A percentile compares a stretch with the other conserved stretches of the same genome.
phyloP scores from a whole-genome alignment of 2,797 vertebrate species.

The Holocentrus rufus region DNA sequence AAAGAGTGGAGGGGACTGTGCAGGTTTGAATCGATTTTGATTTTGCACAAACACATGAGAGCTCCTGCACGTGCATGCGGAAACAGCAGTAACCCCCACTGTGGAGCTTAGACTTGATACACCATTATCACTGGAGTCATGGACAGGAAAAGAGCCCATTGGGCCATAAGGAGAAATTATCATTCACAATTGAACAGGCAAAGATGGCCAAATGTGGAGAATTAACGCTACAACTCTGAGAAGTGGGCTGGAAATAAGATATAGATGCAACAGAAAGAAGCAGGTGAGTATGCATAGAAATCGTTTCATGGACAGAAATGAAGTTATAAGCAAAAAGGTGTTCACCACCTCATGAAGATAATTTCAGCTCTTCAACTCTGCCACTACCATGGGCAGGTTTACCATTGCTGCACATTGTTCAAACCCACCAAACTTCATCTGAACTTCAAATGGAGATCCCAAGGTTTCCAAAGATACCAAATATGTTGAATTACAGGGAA shows the following conservation, averaged over 20 bases:
- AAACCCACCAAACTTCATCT: too few relatives aligned
- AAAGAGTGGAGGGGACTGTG: conserved; percentile 42
- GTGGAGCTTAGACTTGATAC: conserved; percentile 44
- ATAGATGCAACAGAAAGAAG: conserved; percentile 38
- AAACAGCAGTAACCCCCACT: conserved; percentile 35
- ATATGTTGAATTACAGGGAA: too few relatives aligned
- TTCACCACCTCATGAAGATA: conserved; percentile 57
- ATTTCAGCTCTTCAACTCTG: conserved; percentile 25
- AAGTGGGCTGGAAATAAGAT: conserved; percentile 19
- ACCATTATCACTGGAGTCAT: conserved; percentile 34
- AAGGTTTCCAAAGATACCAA: too few relatives aligned
- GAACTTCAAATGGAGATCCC: too few relatives aligned
- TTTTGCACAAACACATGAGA: conserved; percentile 49
- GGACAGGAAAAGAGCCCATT: conserved; percentile 39
- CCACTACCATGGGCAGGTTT: too few relatives aligned
- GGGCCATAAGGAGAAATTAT: conserved; percentile 37
- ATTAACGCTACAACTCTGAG: background rate
- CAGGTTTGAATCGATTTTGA: conserved; percentile 62
- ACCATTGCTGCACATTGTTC: too few relatives aligned
- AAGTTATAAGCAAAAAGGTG: conserved; percentile 30
- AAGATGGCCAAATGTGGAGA: conserved; percentile 18
- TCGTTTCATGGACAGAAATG: conserved; percentile 12
- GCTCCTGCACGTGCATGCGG: conserved; percentile 38
- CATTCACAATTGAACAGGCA: conserved; percentile 19
- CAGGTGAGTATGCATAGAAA: background rate